phyloP scores from a whole-genome alignment of 2,797 vertebrate genomes.

The Myotis planiceps region DNA sequence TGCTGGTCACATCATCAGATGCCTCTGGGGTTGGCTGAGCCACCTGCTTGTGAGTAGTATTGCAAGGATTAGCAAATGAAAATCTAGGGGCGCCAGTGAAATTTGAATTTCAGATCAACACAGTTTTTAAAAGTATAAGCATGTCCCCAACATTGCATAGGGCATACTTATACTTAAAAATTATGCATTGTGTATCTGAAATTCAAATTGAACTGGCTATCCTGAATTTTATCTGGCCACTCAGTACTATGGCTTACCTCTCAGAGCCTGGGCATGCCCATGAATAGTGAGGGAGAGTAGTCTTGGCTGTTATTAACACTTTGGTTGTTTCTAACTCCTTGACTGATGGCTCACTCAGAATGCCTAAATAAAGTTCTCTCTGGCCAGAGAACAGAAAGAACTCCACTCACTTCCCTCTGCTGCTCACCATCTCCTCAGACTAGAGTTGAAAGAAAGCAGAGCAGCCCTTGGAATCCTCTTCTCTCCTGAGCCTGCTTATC shows the following conservation, averaged over 20 bases:
- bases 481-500: neutral
- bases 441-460: constrained; percentile 29
- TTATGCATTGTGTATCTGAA: neutral
- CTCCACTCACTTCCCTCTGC: neutral
- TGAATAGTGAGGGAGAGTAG: neutral
- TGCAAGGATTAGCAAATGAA: neutral
- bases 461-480: neutral
- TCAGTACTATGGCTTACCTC: neutral
- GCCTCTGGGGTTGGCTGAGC: neutral
- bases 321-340: neutral
- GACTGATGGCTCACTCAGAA: neutral
- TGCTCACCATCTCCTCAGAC: neutral
- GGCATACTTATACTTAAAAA: neutral
- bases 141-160: neutral
- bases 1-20: neutral
- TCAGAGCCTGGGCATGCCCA: neutral
- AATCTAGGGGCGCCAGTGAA: neutral
- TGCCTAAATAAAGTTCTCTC: neutral
- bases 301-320: neutral
- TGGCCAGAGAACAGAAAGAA: neutral
- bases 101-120: constrained; percentile 12
- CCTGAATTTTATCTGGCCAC: neutral
- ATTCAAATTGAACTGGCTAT: neutral
- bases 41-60: neutral
- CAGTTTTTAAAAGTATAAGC: neutral